Percentiles rank a stretch among this genome's conserved stretches.
Evolutionary conservation across 2,797 vertebrate genomes (phyloP).

Genomic region (Aeoliscus strigatus): DNA sequence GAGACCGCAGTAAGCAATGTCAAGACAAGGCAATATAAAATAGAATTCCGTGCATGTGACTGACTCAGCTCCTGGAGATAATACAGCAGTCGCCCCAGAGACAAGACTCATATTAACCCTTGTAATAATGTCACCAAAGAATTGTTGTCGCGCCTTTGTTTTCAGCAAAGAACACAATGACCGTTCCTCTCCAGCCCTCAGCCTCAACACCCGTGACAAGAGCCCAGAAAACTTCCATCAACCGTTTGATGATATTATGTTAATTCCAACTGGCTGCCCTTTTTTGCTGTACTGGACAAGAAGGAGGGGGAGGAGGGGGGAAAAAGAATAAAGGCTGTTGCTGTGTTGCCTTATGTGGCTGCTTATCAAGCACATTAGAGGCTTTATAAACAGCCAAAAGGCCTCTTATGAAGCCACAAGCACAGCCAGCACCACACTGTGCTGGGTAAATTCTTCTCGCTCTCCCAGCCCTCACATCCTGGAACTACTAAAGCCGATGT

Average conservation of each 20-base stretch:
- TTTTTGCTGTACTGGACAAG: conserved; percentile 20
- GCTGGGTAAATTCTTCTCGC: conserved; percentile 40
- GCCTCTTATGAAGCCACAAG: conserved; percentile 40
- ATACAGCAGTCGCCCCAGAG: conserved; percentile 26
- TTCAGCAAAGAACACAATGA: conserved; percentile 29
- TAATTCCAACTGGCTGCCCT: conserved; percentile 21
- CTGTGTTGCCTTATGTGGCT: conserved; percentile 26
- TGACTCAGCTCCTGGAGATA: conserved; percentile 44
- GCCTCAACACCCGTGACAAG: conserved; percentile 14
- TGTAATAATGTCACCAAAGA: conserved; percentile 30
- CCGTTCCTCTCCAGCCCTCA: conserved; percentile 16
- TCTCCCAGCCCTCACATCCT: conserved; percentile 60
- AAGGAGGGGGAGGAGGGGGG: conserved; percentile 17
- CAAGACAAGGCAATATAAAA: conserved; percentile 22
- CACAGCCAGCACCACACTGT: conserved; percentile 37
- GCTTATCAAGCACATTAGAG: conserved; percentile 43
- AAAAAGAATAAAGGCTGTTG: conserved; percentile 23
- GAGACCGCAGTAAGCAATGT: too few species aligned
- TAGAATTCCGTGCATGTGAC: conserved; percentile 37
- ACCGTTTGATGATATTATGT: conserved; percentile 22
- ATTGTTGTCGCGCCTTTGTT: conserved; percentile 39
- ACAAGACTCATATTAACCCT: conserved; percentile 40
- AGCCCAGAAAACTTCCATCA: conserved; percentile 21
- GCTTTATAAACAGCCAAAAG: conserved; percentile 45
- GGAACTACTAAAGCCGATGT: conserved; percentile 50